A percentile compares a stretch with the other conserved stretches of the same genome.
These are phyloP conservation scores for Archivesica marissinica DNA, from an alignment of 1,140 invertebrate genomes.

Conservation along the genomic window DNA sequence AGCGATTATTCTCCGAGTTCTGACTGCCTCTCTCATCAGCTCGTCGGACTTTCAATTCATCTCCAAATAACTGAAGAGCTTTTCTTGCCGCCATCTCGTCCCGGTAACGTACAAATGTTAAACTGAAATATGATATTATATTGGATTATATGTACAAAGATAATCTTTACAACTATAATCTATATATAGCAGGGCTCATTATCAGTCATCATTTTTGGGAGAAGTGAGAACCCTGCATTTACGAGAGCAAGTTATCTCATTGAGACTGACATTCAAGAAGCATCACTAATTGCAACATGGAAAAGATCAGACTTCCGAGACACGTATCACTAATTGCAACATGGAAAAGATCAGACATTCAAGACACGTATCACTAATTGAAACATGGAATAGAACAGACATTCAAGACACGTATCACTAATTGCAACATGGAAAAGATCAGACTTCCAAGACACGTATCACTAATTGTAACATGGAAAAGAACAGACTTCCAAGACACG, in stretches of 20 bases:
- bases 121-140: background rate
- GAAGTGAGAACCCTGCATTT: background rate
- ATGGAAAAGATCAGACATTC: background rate
- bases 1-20: background rate
- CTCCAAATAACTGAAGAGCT: conserved; percentile 15
- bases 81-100: conserved; percentile 9
- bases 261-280: background rate
- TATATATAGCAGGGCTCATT: background rate
- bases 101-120: background rate
- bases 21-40: background rate
- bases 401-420: background rate
- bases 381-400: background rate
- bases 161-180: background rate
- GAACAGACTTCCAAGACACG: too few relatives aligned
- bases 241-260: background rate
- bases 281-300: background rate
- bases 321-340: background rate
- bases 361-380: background rate
- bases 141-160: background rate
- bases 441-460: too few relatives aligned
- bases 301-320: background rate
- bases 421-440: background rate
- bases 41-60: background rate
- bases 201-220: background rate
- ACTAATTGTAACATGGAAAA: too few relatives aligned